phyloP scores from a whole-genome alignment of 1,140 invertebrate species.

The Notospermus geniculatus region DNA sequence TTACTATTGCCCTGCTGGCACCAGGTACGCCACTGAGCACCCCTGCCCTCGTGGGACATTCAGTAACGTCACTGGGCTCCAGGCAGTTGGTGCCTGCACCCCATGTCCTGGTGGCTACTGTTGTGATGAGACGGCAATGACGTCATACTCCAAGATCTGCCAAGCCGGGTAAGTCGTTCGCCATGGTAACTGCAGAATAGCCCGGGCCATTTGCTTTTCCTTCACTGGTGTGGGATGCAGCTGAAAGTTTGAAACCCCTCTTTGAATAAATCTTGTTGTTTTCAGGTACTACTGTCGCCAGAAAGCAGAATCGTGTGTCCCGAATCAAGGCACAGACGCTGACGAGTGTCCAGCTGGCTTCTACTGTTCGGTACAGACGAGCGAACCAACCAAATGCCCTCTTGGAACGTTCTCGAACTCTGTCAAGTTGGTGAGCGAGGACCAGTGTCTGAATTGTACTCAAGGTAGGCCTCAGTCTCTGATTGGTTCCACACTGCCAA shows the following conservation, averaged over 20 bases:
- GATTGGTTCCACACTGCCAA: too few relatives aligned
- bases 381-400: conserved; percentile 46
- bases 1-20: conserved; percentile 48
- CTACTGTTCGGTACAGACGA: conserved; percentile 37
- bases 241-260: background rate
- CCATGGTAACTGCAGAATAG: background rate
- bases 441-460: conserved; percentile 42
- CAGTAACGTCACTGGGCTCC: conserved; percentile 40
- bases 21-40: conserved; percentile 35
- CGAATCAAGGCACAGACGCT: conserved; percentile 40
- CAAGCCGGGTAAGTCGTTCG: conserved; percentile 38
- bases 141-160: conserved; percentile 39
- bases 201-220: background rate
- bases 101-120: conserved; percentile 50
- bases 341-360: conserved; percentile 45
- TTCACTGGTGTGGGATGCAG: too few relatives aligned
- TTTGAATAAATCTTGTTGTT: conserved; percentile 1
- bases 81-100: conserved; percentile 34
- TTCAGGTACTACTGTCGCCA: conserved; percentile 45
- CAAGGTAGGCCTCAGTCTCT: conserved; percentile 35
- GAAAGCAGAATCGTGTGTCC: conserved; percentile 40
- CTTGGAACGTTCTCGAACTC: conserved; percentile 40
- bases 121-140: conserved; percentile 44
- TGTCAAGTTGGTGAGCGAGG: conserved; percentile 27
- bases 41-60: conserved; percentile 44